Conservation (phyloP, 2,888 invertebrate genomes). For the Parnassius apollo region DNA sequence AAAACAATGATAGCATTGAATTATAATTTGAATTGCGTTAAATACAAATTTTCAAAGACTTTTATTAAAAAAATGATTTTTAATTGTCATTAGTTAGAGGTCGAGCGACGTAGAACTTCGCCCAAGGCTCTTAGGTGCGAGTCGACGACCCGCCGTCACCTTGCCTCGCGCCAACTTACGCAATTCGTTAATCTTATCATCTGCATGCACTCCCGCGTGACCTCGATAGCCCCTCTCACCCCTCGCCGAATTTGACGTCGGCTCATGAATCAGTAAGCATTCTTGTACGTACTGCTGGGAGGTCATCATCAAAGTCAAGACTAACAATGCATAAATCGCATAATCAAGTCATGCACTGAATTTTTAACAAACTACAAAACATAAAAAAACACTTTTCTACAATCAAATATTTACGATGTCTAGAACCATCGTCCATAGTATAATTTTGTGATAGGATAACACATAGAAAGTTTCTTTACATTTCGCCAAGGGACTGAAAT, state of each 20-base stretch:
- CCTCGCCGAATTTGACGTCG: slow-evolving; percentile 65
- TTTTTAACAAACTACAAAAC: not conserved
- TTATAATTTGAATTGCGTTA: too few species aligned
- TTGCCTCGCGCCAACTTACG: slow-evolving; percentile 75
- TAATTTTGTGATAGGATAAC: too few species aligned
- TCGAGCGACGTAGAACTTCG: slow-evolving; percentile 62
- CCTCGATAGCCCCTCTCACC: slow-evolving; percentile 61
- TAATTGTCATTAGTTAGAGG: slow-evolving; percentile 63
- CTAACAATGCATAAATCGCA: slow-evolving; percentile 24
- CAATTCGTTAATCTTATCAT: slow-evolving; percentile 79
- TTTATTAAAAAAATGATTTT: slow-evolving; percentile 37
- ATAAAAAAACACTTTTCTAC: too few species aligned
- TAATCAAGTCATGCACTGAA: slow-evolving; percentile 23
- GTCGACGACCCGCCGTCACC: slow-evolving; percentile 78
- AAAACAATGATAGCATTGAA: too few species aligned
- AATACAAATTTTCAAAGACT: too few species aligned
- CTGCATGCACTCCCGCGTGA: slow-evolving; percentile 69
- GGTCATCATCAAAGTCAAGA: slow-evolving; percentile 32
- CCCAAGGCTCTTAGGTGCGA: slow-evolving; percentile 68
- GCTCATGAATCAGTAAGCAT: slow-evolving; percentile 34
- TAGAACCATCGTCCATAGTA: too few species aligned
- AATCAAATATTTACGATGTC: too few species aligned
- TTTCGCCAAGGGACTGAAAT: slow-evolving; percentile 28
- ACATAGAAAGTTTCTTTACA: not conserved
- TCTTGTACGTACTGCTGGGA: slow-evolving; percentile 27